Evolutionary conservation across 2,113 vertebrate species (phyloP), one percentile per base, ranked within the genome.

Genomic region (Chelonoidis abingdonii): DNA sequence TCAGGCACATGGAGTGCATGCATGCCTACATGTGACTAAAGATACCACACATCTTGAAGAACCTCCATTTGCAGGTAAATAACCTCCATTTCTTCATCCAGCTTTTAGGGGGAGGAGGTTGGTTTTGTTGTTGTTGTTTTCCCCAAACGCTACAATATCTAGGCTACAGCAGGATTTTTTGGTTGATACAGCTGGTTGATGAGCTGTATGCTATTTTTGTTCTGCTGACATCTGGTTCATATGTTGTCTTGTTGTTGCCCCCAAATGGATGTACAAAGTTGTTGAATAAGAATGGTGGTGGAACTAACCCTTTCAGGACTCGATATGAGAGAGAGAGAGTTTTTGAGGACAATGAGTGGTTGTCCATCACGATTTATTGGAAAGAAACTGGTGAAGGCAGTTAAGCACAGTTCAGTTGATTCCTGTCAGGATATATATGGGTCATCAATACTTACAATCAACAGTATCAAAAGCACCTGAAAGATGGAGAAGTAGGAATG

Each of bases 261-360:
- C 54, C 88, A 85, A 65, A 83, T n/a, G 31, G n/a, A 24, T 87
- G 89, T 65, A 79, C 89, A 83, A 52, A 87, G 59, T 54, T 94
- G 50, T 93, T 95, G 94, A 89, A 83, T 54, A 75, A 52, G 21
- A 93, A 50, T 75, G 41, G 82, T 83, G 94, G 94, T 3, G 17
- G 13, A 35, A n/a, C 65, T 69, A 9, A 69, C 17, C 35, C 35
- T n/a, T 69, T 69, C 35, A n/a, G 31, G 4, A 69, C 35, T 35
- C 14, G 2, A 59, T 69, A 21, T 3, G 17, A 69, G 17, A 69
- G 62, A 69, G 17, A 69, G 65, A 69, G 65, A 21, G 35, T 69
- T 69, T 35, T 69, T 69, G 35, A 69, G 31, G 35, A n/a, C 16
- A 21, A 21, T 35, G 35, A 69, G 7, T 4, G 21, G 65, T n/a